Conservation (phyloP, 1,140 invertebrate species). For the Cecropterus lyciades region DNA sequence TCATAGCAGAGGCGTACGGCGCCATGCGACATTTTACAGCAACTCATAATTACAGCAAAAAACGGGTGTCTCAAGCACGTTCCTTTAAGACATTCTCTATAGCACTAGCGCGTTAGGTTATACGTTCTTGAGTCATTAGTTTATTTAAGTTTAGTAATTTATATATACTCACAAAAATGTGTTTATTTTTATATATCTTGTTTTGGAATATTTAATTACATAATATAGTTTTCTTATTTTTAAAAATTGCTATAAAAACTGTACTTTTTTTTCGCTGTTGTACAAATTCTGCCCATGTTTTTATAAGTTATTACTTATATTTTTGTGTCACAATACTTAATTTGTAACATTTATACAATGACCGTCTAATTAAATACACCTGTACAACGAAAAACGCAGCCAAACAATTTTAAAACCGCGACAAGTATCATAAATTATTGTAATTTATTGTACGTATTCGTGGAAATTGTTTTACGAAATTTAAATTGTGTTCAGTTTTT, state of each 20-base stretch:
- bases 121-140: neutral
- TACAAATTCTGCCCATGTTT: no score
- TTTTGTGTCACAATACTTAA: no score
- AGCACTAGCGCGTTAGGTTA: neutral
- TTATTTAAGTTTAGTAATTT: neutral
- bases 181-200: no score
- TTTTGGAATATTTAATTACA: no score
- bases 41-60: neutral
- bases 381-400: neutral
- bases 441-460: neutral
- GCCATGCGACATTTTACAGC: constrained; percentile 1
- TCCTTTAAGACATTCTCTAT: neutral
- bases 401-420: neutral
- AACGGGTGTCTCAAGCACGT: neutral
- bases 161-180: no score
- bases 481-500: constrained; percentile 1
- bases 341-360: neutral
- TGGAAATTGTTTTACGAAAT: neutral
- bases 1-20: neutral
- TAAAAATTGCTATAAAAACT: no score
- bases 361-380: neutral
- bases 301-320: no score
- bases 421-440: neutral
- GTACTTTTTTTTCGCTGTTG: no score
- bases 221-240: no score